A percentile compares a stretch with the other conserved stretches of the same genome.
Evolutionary conservation across 1,140 invertebrate genomes (phyloP).

Genomic region (Papilio dardanus): DNA sequence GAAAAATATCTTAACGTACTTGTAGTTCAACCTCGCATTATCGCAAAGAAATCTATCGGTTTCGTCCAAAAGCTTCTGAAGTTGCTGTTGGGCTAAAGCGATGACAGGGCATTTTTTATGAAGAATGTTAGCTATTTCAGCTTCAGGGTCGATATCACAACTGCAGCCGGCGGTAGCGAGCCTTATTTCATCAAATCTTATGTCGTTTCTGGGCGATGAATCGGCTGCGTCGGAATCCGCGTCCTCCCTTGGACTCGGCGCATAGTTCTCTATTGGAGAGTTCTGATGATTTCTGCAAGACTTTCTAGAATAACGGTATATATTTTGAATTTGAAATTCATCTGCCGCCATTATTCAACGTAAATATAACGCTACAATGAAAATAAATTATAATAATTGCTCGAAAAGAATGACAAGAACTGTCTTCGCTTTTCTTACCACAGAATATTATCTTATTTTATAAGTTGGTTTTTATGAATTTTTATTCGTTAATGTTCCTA

Average conservation of each 20-base stretch:
- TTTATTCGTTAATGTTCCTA: too few relatives aligned
- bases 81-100: constrained; percentile 69
- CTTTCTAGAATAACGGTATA: constrained; percentile 52
- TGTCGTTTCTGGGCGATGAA: constrained; percentile 53
- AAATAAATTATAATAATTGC: background rate
- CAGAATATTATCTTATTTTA: background rate
- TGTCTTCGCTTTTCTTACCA: background rate
- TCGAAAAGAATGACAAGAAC: background rate
- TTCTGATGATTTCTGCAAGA: constrained; percentile 48
- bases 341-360: constrained; percentile 44
- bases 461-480: background rate
- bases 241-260: constrained; percentile 43
- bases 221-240: constrained; percentile 46
- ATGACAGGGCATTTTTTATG: constrained; percentile 76
- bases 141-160: constrained; percentile 64
- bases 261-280: constrained; percentile 39
- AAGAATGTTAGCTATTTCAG: constrained; percentile 67
- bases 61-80: constrained; percentile 66
- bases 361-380: background rate
- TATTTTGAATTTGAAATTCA: constrained; percentile 53
- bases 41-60: constrained; percentile 63
- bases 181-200: constrained; percentile 40
- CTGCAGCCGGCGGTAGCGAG: constrained; percentile 54
- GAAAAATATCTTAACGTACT: background rate
- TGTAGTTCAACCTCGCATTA: constrained; percentile 46